Evolutionary conservation across 2,113 vertebrate species (phyloP).

Genomic region (Gobius niger): DNA sequence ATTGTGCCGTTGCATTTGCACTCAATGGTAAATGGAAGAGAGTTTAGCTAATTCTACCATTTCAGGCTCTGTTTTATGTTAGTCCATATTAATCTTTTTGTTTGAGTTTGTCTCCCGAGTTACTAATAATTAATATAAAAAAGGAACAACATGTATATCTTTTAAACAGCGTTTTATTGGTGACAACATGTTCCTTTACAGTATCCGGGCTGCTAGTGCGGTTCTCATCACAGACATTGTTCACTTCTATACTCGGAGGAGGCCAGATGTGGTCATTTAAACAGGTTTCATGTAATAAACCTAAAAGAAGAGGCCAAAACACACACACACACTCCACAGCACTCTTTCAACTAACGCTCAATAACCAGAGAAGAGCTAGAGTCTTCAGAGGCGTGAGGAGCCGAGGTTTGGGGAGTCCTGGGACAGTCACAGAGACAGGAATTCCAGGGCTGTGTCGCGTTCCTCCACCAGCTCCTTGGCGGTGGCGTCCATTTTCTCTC

Average conservation of each 20-base stretch:
- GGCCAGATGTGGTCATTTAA: slow-evolving; percentile 48
- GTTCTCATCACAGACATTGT: slow-evolving; percentile 45
- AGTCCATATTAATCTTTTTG: too few relatives aligned
- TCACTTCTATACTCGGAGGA: slow-evolving; percentile 25
- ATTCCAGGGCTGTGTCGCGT: slow-evolving; percentile 89
- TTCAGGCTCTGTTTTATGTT: too few relatives aligned
- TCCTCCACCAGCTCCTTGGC: slow-evolving; percentile 92
- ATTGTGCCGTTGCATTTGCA: too few relatives aligned
- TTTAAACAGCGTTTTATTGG: slow-evolving; percentile 58
- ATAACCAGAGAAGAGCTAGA: slow-evolving; percentile 31
- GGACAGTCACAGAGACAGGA: slow-evolving; percentile 88
- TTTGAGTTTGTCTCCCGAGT: neutral
- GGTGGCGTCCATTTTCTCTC: slow-evolving; percentile 91
- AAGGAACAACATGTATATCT: neutral
- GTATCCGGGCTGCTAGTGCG: slow-evolving; percentile 54
- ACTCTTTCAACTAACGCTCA: slow-evolving; percentile 8
- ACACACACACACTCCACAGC: slow-evolving; percentile 17
- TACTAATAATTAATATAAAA: neutral
- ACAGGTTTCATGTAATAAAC: slow-evolving; percentile 33
- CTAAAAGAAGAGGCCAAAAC: slow-evolving; percentile 45
- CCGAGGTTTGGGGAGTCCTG: slow-evolving; percentile 53
- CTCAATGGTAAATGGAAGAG: too few relatives aligned
- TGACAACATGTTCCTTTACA: slow-evolving; percentile 52
- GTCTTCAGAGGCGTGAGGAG: slow-evolving; percentile 82
- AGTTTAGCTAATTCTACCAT: too few relatives aligned